Evolutionary conservation across 1,140 invertebrate species (phyloP).

Genomic region (Neodiprion pinetum): DNA sequence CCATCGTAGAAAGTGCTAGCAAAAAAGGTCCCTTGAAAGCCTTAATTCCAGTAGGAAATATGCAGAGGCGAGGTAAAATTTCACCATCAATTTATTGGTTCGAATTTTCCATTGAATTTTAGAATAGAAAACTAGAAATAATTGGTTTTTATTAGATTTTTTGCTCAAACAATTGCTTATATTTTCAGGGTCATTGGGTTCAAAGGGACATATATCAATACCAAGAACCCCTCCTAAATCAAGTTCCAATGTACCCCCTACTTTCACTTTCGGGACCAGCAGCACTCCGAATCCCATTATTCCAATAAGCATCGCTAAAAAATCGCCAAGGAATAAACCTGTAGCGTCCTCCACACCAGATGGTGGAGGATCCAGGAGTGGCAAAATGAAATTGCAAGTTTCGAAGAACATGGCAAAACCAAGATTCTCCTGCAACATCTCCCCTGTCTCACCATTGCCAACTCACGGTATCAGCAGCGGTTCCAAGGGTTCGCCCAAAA

Average conservation of each 20-base stretch:
- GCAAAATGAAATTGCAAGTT: background rate
- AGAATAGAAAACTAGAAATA: background rate
- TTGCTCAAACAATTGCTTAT: conserved; percentile 2
- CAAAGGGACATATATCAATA: conserved; percentile 19
- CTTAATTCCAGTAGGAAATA: conserved; percentile 48
- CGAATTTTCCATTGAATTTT: background rate
- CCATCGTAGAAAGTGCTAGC: conserved; percentile 25
- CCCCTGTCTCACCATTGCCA: conserved; percentile 48
- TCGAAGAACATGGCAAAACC: conserved; percentile 13
- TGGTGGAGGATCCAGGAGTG: conserved; percentile 9
- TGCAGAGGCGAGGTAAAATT: conserved; percentile 48
- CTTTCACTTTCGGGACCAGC: conserved; percentile 34
- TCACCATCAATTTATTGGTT: background rate
- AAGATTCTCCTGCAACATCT: conserved; percentile 42
- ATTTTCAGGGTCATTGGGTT: conserved; percentile 30
- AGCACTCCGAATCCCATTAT: conserved; percentile 45
- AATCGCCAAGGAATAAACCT: conserved; percentile 38
- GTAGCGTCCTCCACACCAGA: conserved; percentile 52
- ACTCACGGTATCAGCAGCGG: conserved; percentile 36
- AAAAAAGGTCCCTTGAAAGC: conserved; percentile 58
- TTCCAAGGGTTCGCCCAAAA: conserved; percentile 36
- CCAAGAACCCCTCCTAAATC: conserved; percentile 35
- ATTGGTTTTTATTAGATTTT: too few species aligned
- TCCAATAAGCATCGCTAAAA: conserved; percentile 21
- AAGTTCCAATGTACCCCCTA: conserved; percentile 11